These are phyloP conservation scores for Orthosia incerta DNA, from an alignment of 2,888 invertebrate species.

Conservation along the genomic window DNA sequence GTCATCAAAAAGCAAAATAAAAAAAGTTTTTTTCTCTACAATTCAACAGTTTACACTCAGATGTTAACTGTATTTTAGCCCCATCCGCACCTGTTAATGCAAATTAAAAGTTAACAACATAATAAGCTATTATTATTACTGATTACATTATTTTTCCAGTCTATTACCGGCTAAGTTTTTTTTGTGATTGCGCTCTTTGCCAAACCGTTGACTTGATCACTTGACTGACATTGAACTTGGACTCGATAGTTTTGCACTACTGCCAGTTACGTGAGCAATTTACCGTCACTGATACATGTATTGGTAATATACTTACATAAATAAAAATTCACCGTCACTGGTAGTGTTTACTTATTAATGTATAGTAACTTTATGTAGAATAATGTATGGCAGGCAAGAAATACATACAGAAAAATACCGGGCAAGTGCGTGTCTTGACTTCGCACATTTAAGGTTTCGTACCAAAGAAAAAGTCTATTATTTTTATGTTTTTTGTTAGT, in stretches of 20 bases:
- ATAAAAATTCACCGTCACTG: neutral
- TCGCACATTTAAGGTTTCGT: too few relatives aligned
- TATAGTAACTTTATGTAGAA: too few relatives aligned
- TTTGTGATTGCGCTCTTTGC: constrained; percentile 34
- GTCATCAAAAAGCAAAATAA: too few relatives aligned
- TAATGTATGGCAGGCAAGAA: too few relatives aligned
- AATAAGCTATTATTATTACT: constrained; percentile 21
- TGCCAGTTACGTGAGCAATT: constrained; percentile 42
- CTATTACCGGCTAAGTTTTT: constrained; percentile 19
- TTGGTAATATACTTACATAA: neutral
- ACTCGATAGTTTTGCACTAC: constrained; percentile 37
- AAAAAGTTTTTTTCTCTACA: neutral
- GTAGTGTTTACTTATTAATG: too few relatives aligned
- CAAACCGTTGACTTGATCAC: constrained; percentile 45
- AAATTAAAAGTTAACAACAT: constrained; percentile 29
- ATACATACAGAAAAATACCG: too few relatives aligned
- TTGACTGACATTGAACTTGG: constrained; percentile 69
- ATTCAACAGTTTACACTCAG: neutral
- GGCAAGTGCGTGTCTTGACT: too few relatives aligned
- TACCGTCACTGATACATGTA: constrained; percentile 9
- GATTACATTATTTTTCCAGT: constrained; percentile 24
- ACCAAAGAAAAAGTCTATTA: too few relatives aligned
- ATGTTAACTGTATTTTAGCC: neutral
- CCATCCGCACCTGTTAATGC: neutral
- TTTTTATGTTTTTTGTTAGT: too few relatives aligned